Base-by-base conservation (phyloP, 2,888 invertebrate species). In the Lordiphosa andalusiaca region DNA sequence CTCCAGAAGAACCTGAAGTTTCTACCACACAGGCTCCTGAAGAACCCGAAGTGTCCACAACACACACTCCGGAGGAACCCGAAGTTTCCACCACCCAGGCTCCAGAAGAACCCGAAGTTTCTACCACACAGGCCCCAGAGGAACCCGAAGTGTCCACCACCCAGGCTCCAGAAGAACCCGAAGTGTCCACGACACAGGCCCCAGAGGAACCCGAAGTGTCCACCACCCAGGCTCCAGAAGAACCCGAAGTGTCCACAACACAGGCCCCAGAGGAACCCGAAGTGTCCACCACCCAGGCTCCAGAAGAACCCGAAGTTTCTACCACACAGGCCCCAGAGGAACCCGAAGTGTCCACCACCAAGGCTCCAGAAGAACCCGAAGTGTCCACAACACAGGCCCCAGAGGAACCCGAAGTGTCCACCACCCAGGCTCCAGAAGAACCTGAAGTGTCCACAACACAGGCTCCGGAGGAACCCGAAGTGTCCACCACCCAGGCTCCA, bases 381-480 rank as follows among this genome's bases (percentile, higher is more conserved):
- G 38, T 13, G 0, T 23, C 25, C 10, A 46, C 53, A 0, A 41
- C 47, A 1, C 25, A 51, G 2, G 39, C 9, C 0, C 35, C 55
- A 4, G 46, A 41, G 2, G 53, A 54, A 5, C 13, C 49, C 21
- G 51, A 25, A 0, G 30, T 54, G 0, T 47, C 53, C 4, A 41
- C 50, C 0, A 21, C 57, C 0, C 56, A 42, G 1, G 33, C 40
- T 2, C 47, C 65, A 6, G 13, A 38, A 9, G 48, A n/a, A 9
- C 52, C 55, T 2, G 25, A 46, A 21, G 53, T 51, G 2, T 16
- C 57, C 3, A 55, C 55, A 1, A 36, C 68, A 0, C 6, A 21
- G 2, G 13, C 47, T 4, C 16, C 46, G 0, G 52, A 55, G 6
- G 48, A 48, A 6, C 30, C 46, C 2, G 30, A 16, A 3, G 46